phyloP scores from a whole-genome alignment of 2,888 invertebrate genomes.

The Tortricodes alternella region DNA sequence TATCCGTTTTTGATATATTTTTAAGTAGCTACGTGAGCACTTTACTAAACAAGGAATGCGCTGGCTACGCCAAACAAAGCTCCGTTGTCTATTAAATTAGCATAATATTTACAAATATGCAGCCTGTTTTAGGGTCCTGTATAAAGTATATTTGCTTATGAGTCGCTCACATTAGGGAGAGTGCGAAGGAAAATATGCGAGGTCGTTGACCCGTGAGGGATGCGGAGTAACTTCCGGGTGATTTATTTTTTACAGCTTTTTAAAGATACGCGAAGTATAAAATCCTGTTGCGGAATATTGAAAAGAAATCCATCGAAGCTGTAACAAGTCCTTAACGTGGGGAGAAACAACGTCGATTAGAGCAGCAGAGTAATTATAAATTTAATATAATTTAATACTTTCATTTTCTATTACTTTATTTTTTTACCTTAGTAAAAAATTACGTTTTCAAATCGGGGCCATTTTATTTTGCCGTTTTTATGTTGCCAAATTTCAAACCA shows the following conservation, averaged over 20 bases:
- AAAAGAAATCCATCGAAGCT: neutral
- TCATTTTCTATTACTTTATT: too few relatives aligned
- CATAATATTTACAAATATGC: constrained; percentile 30
- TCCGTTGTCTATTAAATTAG: constrained; percentile 25
- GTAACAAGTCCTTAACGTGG: too few relatives aligned
- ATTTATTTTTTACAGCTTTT: constrained; percentile 20
- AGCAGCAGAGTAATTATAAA: too few relatives aligned
- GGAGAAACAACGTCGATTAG: too few relatives aligned
- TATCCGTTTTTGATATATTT: too few relatives aligned
- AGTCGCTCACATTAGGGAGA: constrained; percentile 13
- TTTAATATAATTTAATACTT: too few relatives aligned
- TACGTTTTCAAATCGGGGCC: too few relatives aligned
- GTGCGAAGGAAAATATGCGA: constrained; percentile 17
- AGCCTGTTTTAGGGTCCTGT: constrained; percentile 11
- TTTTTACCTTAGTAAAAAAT: too few relatives aligned
- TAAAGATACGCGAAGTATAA: neutral
- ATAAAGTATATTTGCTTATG: constrained; percentile 17
- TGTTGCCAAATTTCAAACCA: too few relatives aligned
- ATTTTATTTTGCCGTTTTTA: too few relatives aligned
- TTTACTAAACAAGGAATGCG: constrained; percentile 16
- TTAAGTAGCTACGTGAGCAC: neutral
- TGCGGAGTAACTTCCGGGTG: constrained; percentile 21
- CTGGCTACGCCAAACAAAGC: neutral
- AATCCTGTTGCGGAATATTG: neutral
- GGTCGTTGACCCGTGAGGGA: constrained; percentile 21